Percentiles rank a stretch among this genome's conserved stretches.
phyloP scores from a whole-genome alignment of 1,140 invertebrate genomes.

The Mycetomoellerius zeteki region DNA sequence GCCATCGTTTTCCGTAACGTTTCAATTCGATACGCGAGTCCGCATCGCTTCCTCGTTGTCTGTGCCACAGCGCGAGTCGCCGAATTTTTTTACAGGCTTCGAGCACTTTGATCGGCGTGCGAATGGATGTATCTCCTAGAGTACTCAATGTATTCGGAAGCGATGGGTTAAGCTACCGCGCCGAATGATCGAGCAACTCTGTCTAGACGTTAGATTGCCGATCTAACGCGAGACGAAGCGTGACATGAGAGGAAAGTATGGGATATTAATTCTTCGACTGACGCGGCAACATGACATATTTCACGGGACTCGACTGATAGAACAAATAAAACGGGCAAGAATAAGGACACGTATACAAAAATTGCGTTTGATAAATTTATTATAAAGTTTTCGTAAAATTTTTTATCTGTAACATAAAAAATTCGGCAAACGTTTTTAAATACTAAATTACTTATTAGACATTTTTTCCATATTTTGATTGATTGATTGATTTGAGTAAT shows the following conservation, averaged over 20 bases:
- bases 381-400: background rate
- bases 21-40: slow-evolving; percentile 68
- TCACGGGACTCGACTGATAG: background rate
- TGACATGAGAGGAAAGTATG: background rate
- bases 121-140: slow-evolving; percentile 1
- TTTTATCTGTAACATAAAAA: background rate
- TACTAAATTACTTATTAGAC: background rate
- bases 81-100: slow-evolving; percentile 35
- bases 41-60: slow-evolving; percentile 36
- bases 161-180: slow-evolving; percentile 19
- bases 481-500: too few species aligned
- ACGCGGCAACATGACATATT: background rate
- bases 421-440: background rate
- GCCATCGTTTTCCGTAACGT: slow-evolving; percentile 71
- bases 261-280: slow-evolving; percentile 17
- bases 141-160: background rate
- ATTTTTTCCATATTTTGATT: background rate
- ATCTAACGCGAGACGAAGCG: slow-evolving; percentile 17
- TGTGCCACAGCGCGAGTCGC: slow-evolving; percentile 15
- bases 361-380: background rate
- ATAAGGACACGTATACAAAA: background rate
- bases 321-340: background rate
- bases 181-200: background rate
- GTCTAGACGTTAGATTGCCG: slow-evolving; percentile 4
- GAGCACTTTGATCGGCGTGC: slow-evolving; percentile 42